Evolutionary conservation across 2,888 invertebrate species (phyloP).

Genomic region (Phortica magna): DNA sequence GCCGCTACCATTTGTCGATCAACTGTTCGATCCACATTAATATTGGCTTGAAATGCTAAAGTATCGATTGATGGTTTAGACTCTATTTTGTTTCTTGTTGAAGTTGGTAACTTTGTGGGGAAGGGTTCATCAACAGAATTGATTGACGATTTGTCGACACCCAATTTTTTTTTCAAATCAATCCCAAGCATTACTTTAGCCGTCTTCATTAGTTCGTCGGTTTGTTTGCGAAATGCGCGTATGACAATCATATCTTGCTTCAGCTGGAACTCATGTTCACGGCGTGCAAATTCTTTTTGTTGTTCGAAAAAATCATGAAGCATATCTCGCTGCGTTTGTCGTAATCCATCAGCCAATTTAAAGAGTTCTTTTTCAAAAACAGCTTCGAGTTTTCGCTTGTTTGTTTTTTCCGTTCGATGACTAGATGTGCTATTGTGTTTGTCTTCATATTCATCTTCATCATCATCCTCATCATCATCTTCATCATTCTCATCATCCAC

Average conservation of each 20-base stretch:
- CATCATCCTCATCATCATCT: background rate
- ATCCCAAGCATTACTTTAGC: constrained; percentile 55
- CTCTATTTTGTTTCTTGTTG: background rate
- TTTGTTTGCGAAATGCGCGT: constrained; percentile 73
- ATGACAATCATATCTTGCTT: constrained; percentile 72
- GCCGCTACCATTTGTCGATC: no score
- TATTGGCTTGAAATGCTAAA: no score
- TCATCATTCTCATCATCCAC: background rate
- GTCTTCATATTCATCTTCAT: constrained; percentile 40
- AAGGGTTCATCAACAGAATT: background rate
- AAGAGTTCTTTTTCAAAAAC: constrained; percentile 67
- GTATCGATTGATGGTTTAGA: background rate
- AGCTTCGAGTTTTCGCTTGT: constrained; percentile 51
- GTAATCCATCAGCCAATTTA: constrained; percentile 68
- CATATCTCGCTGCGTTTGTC: constrained; percentile 71
- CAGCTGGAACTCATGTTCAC: constrained; percentile 76
- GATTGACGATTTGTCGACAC: background rate
- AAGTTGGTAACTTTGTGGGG: background rate
- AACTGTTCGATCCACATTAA: no score
- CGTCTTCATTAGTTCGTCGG: constrained; percentile 63
- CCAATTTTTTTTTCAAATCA: constrained; percentile 1
- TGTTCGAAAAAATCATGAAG: constrained; percentile 73
- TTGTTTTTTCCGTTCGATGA: background rate
- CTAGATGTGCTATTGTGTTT: background rate
- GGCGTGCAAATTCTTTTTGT: constrained; percentile 72